Base-by-base conservation (phyloP, 2,113 vertebrate genomes). In the Nothobranchius kuhntae region DNA sequence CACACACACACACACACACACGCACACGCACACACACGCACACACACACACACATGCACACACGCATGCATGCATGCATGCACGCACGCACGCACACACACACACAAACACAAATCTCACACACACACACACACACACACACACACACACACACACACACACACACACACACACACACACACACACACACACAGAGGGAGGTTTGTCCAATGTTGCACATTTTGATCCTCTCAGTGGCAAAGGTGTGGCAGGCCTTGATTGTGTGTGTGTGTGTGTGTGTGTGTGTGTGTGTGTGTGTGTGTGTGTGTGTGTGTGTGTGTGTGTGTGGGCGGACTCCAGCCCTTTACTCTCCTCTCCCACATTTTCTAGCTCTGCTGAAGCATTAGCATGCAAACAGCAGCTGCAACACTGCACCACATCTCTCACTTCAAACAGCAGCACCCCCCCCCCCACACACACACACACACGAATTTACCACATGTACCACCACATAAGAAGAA, bases 321-420 rank as follows among this genome's bases (percentile, higher is more conserved):
- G 44, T 61, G 64, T 73, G 44, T 81, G 75, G 91, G 92, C 35
- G 82, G 80, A 77, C 64, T 85, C 83, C 89, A 89, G 90, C 91
- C 91, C 91, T 89, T 92, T 91, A 79, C 82, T 86, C 88, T 87
- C 85, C 73, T 85, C 90, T 93, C 91, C 92, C 89, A 93, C 92
- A 75, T 91, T 84, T 71, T 86, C 84, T 84, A 87, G 82, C 87
- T 79, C 89, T 91, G 86, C 86, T 74, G 71, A 81, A 79, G 87
- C 88, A 93, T 93, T 92, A 92, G 76, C 88, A 93, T 92, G 85
- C 86, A 89, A 86, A 85, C 89, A 72, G 86, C 90, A 88, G 83
- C 82, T 85, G 84, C 81, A 81, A 78, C 68, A 69, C 70, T 86
- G 86, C 69, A 80, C 80, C 81, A 85, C 77, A 83, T 78, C 61